Conservation (phyloP, 92 coral and sea anemone genomes). For the Phenganax marumi region DNA sequence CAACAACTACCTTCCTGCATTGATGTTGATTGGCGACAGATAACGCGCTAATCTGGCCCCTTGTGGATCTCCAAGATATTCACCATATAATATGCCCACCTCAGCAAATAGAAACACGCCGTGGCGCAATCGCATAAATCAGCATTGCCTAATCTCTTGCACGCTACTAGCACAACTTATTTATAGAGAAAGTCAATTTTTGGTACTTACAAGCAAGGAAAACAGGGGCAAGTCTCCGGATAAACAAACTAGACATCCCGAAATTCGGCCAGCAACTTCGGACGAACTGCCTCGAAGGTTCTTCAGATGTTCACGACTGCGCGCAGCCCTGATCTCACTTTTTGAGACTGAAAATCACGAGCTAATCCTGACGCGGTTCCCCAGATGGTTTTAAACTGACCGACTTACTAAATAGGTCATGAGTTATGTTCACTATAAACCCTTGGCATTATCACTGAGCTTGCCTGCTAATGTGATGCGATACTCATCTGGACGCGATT, state of each 20-base stretch:
- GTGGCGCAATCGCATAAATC: constrained; percentile 16
- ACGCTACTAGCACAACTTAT: background rate
- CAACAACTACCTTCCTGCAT: constrained; percentile 25
- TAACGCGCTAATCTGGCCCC: constrained; percentile 50
- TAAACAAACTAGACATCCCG: constrained; percentile 21
- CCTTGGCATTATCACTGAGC: constrained; percentile 24
- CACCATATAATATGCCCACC: constrained; percentile 4
- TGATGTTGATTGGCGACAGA: constrained; percentile 45
- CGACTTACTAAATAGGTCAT: constrained; percentile 42
- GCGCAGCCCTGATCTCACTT: background rate
- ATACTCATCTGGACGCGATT: constrained; percentile 33
- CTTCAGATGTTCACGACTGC: background rate
- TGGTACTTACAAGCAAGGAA: constrained; percentile 28
- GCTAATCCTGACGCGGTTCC: constrained; percentile 9
- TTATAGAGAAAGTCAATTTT: background rate
- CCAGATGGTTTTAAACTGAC: constrained; percentile 33
- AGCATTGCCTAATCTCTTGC: background rate
- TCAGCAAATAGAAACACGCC: constrained; percentile 7
- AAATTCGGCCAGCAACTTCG: background rate
- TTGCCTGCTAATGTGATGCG: constrained; percentile 28
- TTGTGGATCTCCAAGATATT: constrained; percentile 16
- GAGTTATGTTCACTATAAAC: constrained; percentile 34
- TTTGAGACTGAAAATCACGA: constrained; percentile 3
- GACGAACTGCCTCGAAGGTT: background rate
- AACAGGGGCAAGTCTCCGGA: background rate